phyloP scores from a whole-genome alignment of 1,140 invertebrate species.

The Procambarus virginalis region DNA sequence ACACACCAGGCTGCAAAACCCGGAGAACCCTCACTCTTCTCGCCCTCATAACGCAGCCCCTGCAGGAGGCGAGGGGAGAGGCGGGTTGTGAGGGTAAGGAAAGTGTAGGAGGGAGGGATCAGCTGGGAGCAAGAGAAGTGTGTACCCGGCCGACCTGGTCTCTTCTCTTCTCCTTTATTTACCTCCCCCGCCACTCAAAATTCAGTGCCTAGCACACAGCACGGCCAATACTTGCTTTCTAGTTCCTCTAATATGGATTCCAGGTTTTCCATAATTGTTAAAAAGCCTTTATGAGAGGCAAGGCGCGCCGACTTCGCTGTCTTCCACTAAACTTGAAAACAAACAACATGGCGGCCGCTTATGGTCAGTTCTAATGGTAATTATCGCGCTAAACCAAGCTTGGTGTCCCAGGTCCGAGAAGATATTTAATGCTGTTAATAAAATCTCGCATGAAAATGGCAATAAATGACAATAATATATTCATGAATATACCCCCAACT shows the following conservation, averaged over 20 bases:
- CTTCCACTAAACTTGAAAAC: constrained; percentile 37
- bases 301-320: neutral
- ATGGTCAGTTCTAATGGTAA: neutral
- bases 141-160: too few species aligned
- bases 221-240: constrained; percentile 31
- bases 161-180: neutral
- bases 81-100: too few species aligned
- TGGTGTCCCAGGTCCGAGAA: too few species aligned
- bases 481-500: neutral
- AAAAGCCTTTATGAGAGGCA: neutral
- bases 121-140: neutral
- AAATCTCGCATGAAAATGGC: neutral
- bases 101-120: too few species aligned
- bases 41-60: too few species aligned
- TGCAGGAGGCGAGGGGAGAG: too few species aligned
- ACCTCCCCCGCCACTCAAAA: neutral
- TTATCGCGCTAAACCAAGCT: neutral
- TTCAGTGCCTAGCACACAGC: neutral
- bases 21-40: too few species aligned
- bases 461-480: neutral
- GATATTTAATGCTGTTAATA: too few species aligned
- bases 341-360: constrained; percentile 44
- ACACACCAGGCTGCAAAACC: too few species aligned
- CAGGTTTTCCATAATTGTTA: constrained; percentile 39
- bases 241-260: constrained; percentile 47